Base-by-base conservation (phyloP, 2,888 invertebrate species). In the Seladonia tumulorum region DNA sequence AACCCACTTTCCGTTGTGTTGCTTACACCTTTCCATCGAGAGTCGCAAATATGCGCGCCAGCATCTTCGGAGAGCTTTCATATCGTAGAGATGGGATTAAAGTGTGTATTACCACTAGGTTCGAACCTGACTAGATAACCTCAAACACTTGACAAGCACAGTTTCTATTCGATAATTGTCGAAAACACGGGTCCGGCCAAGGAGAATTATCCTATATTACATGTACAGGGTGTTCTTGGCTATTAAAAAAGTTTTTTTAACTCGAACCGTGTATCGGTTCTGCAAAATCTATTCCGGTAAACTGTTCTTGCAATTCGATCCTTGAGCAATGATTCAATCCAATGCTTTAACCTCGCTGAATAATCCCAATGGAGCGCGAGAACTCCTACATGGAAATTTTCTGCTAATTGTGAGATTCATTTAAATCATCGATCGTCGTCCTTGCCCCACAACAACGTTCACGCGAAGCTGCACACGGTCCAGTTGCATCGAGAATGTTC, bases 1-100 rank as follows among this genome's bases (percentile, higher is more conserved):
- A 94, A 94, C 94, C 94, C 93, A 94, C 94, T 94, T 94, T 93
- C 92, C 88, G 91, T 90, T 87, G 86, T 89, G 86, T 82, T 82
- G 83, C 82, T 77, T 85, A 79, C 87, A 79, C 87, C 87, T 90
- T 89, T 90, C 87, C 83, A 86, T 81, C 45, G 82, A 63, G 82
- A 83, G 71, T 60, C 72, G 71, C 72, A 83, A 88, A 89, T 85
- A 71, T 87, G n/a, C 76, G 72, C 85, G 79, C 29, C 85, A 86
- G 87, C 87, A 82, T 86, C 83, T 75, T 81, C 49, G 18, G 72
- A 39, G 53, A 53, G 66, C 80, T 80, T 73, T 82, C 80, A 22
- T 70, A 76, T 63, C 53, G 42, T 35, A 35, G 35, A 66, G 35
- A 35, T 66, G 22, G 63, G 5, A 63, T 63, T 29, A 29, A 60